Evolutionary conservation across 2,888 invertebrate species (phyloP).

Genomic region (Phania funesta): DNA sequence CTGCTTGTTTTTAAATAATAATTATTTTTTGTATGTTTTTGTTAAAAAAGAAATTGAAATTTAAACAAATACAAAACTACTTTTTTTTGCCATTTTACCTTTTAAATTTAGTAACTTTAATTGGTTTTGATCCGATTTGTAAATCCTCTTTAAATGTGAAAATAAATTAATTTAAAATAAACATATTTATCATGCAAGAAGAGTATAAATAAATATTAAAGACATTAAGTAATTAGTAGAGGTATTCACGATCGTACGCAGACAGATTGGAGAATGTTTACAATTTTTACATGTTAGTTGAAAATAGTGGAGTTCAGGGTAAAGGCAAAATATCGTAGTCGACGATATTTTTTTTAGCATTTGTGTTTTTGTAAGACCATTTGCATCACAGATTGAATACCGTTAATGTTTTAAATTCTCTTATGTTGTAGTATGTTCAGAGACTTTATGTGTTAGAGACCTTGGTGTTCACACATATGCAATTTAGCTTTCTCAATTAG

Average conservation of each 20-base stretch:
- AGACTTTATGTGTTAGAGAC: too few relatives aligned
- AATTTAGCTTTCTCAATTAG: too few relatives aligned
- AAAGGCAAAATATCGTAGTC: too few relatives aligned
- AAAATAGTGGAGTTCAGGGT: too few relatives aligned
- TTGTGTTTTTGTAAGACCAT: too few relatives aligned
- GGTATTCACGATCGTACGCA: slow-evolving; percentile 21
- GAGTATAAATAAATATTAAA: slow-evolving; percentile 32
- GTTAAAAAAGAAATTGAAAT: neutral
- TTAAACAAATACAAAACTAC: slow-evolving; percentile 29
- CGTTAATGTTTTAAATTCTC: too few relatives aligned
- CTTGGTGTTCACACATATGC: too few relatives aligned
- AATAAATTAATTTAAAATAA: slow-evolving; percentile 44
- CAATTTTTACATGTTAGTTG: too few relatives aligned
- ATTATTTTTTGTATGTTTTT: slow-evolving; percentile 65
- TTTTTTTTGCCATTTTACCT: slow-evolving; percentile 71
- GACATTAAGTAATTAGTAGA: neutral
- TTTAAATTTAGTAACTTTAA: slow-evolving; percentile 77
- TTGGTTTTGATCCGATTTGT: slow-evolving; percentile 76
- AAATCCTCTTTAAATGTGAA: slow-evolving; percentile 75
- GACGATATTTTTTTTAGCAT: too few relatives aligned
- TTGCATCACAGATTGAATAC: too few relatives aligned
- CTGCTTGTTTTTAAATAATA: slow-evolving; percentile 83
- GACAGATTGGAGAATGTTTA: neutral
- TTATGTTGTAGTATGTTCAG: too few relatives aligned
- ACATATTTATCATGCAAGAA: slow-evolving; percentile 29